These are phyloP conservation scores for Platyrinchus mystaceus DNA, from an alignment of 2,797 vertebrate species.

Conservation along the genomic window DNA sequence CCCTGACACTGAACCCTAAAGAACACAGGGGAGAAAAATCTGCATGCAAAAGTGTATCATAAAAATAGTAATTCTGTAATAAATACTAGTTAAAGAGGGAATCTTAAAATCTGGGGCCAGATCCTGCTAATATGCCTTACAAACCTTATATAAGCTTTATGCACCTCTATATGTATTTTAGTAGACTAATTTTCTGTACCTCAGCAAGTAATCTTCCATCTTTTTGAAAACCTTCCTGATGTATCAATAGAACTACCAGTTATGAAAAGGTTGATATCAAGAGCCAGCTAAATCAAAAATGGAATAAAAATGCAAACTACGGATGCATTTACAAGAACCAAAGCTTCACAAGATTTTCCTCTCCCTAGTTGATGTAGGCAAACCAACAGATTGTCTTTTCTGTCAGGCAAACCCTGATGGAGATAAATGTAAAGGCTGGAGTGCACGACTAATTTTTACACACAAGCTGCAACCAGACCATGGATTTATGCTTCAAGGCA, in stretches of 20 bases:
- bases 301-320: constrained; percentile 27
- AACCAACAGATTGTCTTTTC: constrained; percentile 41
- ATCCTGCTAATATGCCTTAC: not conserved
- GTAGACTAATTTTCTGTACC: constrained; percentile 10
- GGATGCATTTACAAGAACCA: constrained; percentile 13
- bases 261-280: constrained; percentile 13
- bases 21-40: not conserved
- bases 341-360: not conserved
- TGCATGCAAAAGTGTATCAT: not conserved
- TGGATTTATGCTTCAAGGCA: constrained; percentile 58
- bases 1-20: not conserved
- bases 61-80: not conserved
- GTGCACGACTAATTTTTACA: constrained; percentile 38
- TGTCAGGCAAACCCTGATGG: constrained; percentile 50
- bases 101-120: not conserved
- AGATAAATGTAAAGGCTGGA: constrained; percentile 50
- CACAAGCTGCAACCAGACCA: constrained; percentile 30
- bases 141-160: not conserved
- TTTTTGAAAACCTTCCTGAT: constrained; percentile 5
- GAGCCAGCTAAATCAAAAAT: constrained; percentile 45
- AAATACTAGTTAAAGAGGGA: not conserved
- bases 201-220: not conserved
- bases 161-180: not conserved
- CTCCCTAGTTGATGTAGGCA: not conserved
- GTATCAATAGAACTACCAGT: constrained; percentile 8